A percentile compares a stretch with the other conserved stretches of the same genome.
Evolutionary conservation across 2,888 invertebrate species (phyloP).

Genomic region (Ptilodon capucinus): DNA sequence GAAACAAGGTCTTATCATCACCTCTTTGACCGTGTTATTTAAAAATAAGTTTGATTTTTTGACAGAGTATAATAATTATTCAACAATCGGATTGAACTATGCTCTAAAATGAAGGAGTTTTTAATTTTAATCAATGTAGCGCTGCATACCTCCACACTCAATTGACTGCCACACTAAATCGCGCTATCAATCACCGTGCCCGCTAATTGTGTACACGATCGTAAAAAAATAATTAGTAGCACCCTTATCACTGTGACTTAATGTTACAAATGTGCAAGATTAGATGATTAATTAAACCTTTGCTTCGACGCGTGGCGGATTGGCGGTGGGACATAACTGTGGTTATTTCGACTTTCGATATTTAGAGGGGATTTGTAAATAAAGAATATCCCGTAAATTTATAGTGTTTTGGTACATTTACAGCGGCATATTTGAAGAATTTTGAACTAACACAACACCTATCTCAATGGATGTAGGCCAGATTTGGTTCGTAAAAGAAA

Average conservation of each 20-base stretch:
- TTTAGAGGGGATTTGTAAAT: not conserved
- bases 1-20: too few relatives aligned
- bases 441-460: too few relatives aligned
- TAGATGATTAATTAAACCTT: conserved; percentile 53
- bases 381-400: too few relatives aligned
- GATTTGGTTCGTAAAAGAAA: too few relatives aligned
- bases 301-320: conserved; percentile 4
- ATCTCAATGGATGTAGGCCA: too few relatives aligned
- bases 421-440: too few relatives aligned
- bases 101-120: not conserved
- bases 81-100: too few relatives aligned
- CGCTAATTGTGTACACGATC: conserved; percentile 68
- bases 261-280: conserved; percentile 58
- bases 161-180: conserved; percentile 52
- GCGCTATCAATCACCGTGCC: conserved; percentile 47
- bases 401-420: too few relatives aligned
- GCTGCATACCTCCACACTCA: conserved; percentile 54
- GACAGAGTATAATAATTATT: too few relatives aligned
- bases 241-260: conserved; percentile 60
- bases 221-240: conserved; percentile 69
- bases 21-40: too few relatives aligned
- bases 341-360: not conserved
- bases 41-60: too few relatives aligned
- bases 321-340: not conserved
- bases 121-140: conserved; percentile 50